Evolutionary conservation across 2,888 invertebrate species (phyloP), one percentile per base, ranked within the genome.

Genomic region (Nasonovia ribisnigri): DNA sequence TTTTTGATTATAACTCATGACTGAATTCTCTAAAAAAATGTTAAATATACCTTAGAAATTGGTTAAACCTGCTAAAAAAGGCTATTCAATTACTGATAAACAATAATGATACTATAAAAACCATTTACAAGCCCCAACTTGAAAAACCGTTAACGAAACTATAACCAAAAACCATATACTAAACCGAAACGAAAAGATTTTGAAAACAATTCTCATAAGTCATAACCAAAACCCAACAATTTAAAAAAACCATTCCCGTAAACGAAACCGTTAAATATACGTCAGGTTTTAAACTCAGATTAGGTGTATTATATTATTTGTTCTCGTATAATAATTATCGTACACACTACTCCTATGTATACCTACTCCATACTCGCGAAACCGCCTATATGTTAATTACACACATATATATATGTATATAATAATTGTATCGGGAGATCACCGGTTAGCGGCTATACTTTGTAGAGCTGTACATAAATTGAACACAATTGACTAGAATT

Each of bases 401-500:
- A 20, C 20, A 36, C 16, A n/a, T n/a, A n/a, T 77, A 20, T 16
- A 16, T 13, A 1, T 16, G n/a, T 5, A 67, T 16, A 36, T 29
- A 36, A 36, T 29, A 36, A 77, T 36, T 77, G 77, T 77, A 20
- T 77, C 20, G 77, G n/a, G 36, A 42, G 36, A 77, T 67, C 67
- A n/a, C n/a, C n/a, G 16, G 67, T n/a, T 67, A 67, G n/a, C 16
- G 67, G 67, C 67, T 67, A 24, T 67, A 67, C 3, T 42, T 8
- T 60, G 8, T 42, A 36, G 11, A 26, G 51, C 88, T 90, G 46
- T n/a, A 67, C 24, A n/a, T 60, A n/a, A 90, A 90, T 88, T 60
- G 60, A 46, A 90, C 60, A 60, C 89, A 90, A 90, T 90, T 90
- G 89, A 90, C 89, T n/a, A n/a, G n/a, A 60, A 90, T 90, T 90